Evolutionary conservation across 2,888 invertebrate species (phyloP), one percentile per base, ranked within the genome.

Genomic region (Nemotelus nigrinus): DNA sequence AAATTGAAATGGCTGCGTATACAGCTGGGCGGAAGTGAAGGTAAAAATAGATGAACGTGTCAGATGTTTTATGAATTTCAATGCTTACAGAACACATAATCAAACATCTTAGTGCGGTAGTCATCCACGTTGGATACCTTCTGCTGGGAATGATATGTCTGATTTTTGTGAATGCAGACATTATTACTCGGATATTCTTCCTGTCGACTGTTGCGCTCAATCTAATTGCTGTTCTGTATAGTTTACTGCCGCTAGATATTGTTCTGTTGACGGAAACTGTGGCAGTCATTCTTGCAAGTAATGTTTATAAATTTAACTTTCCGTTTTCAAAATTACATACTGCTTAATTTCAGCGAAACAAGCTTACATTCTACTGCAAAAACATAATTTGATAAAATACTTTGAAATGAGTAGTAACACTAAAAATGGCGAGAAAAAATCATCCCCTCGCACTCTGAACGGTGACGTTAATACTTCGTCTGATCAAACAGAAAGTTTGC

Each of bases 91-190:
- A 78, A 7, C 58, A 25, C n/a, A 47, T 78, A 3, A 8, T 76
- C n/a, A 43, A 77, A 53, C 55, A 70, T 10, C 39, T 77, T 1
- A 57, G 45, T n/a, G 10, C 77, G 5, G 53, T 76, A 44, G 2
- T 44, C 4, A 58, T 78, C 53, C 80, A 80, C 50, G n/a, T 79
- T 2, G 8, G 45, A 25, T 79, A 78, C 48, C 50, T 80, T 5
- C 55, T 79, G 3, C 70, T 80, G 10, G 80, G 79, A 63, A 80
- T 80, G 80, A 58, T 79, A 45, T 80, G 77, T 64, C 41, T 80
- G 53, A 58, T 78, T 7, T 80, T 80, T 25, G 65, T 80, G 8
- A 79, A 80, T 71, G 78, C 78, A 45, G 75, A 77, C 7, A 10
- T 44, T 2, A 3, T 43, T 7, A 79, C 67, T 48, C 78, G 79